Evolutionary conservation across 2,113 vertebrate species (phyloP), one percentile per base, ranked within the genome.

Genomic region (Megalops atlanticus): DNA sequence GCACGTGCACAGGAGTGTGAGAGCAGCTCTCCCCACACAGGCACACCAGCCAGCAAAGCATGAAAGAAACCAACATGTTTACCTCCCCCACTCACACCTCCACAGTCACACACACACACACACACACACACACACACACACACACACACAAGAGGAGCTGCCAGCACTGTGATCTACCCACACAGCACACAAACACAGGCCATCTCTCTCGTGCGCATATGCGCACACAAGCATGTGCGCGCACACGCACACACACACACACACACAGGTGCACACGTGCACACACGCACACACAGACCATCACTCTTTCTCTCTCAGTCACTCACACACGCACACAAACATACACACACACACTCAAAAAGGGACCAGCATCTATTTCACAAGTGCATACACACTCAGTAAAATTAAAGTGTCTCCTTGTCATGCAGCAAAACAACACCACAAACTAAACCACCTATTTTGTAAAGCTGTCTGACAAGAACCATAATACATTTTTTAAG

Each of bases 221-320:
- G 27, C 15, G 45, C 41, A 47, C 68, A 73, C 71, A 49, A 41
- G 18, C 74, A 76, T 43, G 33, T 35, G 36, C 7, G 21, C 39
- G 36, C 39, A 79, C 35, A 64, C 58, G 43, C 68, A 70, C n/a
- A 39, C 27, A 21, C 18, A 35, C 5, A 18, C 7, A 24, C 12
- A 64, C 2, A 33, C 49, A 24, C 76, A 41, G 18, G 33, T 24
- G n/a, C 52, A 76, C 7, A 11, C 36, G 31, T 31, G 69, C 74
- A 14, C 64, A 45, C 74, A 71, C 78, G 79, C 43, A 77, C 72
- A 64, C 39, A 76, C 64, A 79, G 54, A 58, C 24, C 45, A 49
- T 12, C 45, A 3, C 54, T 24, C 1, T 24, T 2, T 58, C 54
- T 58, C 54, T 58, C 54, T 58, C 38, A 78, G 27, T 68, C 38